These are phyloP conservation scores for Meloidogyne floridensis DNA, from an alignment of 1,140 invertebrate genomes.

Conservation along the genomic window DNA sequence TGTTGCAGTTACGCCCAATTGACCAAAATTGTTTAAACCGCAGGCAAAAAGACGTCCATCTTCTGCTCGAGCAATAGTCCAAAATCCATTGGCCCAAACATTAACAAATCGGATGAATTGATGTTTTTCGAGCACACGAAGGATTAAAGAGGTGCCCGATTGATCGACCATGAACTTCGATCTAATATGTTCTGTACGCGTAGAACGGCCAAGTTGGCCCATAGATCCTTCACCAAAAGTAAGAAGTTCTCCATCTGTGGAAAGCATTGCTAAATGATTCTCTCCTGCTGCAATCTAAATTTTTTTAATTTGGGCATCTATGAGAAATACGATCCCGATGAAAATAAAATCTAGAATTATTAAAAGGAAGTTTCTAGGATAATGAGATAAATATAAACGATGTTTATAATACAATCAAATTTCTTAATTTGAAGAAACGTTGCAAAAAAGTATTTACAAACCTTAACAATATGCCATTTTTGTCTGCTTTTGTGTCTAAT, in stretches of 20 bases:
- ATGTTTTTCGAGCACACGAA: constrained; percentile 43
- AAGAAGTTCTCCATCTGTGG: constrained; percentile 53
- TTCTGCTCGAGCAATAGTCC: constrained; percentile 54
- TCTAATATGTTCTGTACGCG: constrained; percentile 53
- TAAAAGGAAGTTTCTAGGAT: too few relatives aligned
- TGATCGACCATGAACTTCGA: constrained; percentile 50
- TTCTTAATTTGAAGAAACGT: neutral
- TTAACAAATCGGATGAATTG: constrained; percentile 54
- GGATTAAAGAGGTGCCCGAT: constrained; percentile 42
- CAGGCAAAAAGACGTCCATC: constrained; percentile 59
- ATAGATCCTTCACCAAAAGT: constrained; percentile 62
- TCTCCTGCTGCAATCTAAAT: constrained; percentile 59
- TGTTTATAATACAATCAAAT: too few relatives aligned
- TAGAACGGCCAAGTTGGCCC: constrained; percentile 58
- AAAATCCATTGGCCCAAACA: constrained; percentile 63
- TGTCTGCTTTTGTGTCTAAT: constrained; percentile 41
- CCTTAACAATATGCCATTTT: constrained; percentile 50
- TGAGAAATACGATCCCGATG: too few relatives aligned
- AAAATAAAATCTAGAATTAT: too few relatives aligned
- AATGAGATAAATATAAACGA: too few relatives aligned
- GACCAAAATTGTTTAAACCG: constrained; percentile 62
- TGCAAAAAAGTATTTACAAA: constrained; percentile 17
- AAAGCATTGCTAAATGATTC: constrained; percentile 62
- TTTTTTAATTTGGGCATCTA: too few relatives aligned
- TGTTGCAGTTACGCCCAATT: constrained; percentile 51